phyloP scores from a whole-genome alignment of 2,797 vertebrate species.

The Poecile montanus region DNA sequence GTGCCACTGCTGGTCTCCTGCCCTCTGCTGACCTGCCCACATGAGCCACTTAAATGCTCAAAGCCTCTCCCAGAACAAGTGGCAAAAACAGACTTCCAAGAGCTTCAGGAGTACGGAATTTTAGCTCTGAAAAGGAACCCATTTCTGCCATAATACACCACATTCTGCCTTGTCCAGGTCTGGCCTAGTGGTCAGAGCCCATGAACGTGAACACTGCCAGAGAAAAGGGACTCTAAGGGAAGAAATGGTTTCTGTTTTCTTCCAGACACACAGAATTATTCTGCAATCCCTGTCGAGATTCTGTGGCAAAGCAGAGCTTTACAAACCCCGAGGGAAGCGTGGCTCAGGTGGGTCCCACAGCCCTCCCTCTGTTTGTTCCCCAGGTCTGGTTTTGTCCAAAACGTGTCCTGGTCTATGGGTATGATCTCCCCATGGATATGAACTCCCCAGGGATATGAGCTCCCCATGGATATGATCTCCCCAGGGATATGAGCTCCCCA shows the following conservation, averaged over 20 bases:
- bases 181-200: not conserved
- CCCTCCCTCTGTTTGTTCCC: not conserved
- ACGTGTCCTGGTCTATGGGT: fast-evolving
- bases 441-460: too few species aligned
- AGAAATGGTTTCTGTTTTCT: not conserved
- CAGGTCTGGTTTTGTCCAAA: not conserved
- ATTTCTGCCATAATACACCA: not conserved
- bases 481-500: not conserved
- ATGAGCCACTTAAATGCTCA: not conserved
- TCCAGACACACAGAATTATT: not conserved
- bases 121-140: not conserved
- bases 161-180: not conserved
- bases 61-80: not conserved
- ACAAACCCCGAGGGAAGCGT: fast-evolving
- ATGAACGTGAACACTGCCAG: not conserved
- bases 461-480: fast-evolving
- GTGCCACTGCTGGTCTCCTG: not conserved
- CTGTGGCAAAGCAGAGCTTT: not conserved
- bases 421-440: fast-evolving
- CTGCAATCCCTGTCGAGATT: not conserved
- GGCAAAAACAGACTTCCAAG: not conserved
- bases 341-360: fast-evolving
- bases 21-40: not conserved
- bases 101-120: not conserved
- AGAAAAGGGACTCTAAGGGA: not conserved